Base-by-base conservation (phyloP, 2,113 vertebrate genomes). In the Falcunculus frontatus region DNA sequence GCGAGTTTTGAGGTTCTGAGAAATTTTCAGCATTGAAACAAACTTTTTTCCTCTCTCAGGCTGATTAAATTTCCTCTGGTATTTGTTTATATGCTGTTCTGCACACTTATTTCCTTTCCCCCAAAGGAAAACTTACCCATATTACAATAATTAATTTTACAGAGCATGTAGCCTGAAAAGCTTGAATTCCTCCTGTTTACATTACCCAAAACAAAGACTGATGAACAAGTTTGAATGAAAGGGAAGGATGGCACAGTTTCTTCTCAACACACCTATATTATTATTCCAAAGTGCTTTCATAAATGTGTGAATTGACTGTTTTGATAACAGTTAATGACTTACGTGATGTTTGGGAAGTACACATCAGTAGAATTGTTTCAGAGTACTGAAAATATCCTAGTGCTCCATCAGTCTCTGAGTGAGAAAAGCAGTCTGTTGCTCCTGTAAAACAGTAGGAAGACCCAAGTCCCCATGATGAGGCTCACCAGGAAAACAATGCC, bases 51-150 rank as follows among this genome's bases (percentile, higher is more conserved):
- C 87, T 57, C 91, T 94, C 53, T 96, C 77, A 53, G 68, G 55
- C 39, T 95, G 59, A 80, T 89, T 91, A 75, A 95, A 87, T 62
- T 76, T 97, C 52, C 62, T 91, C 30, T 64, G 60, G 7, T 87
- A 77, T 52, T 93, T 56, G 15, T 94, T 96, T 46, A 39, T 59
- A 63, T 95, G 83, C 18, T 75, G 35, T 83, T 96, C 72, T 77
- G 93, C n/a, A 60, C 33, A 17, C 62, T 70, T 25, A 76, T 94
- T 97, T 70, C 89, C 84, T 46, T 33, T 87, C 30, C 72, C 63
- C 29, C 75, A 90, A 76, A 94, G 63, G 79, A 96, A 94, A 72
- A 9, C 75, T 85, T 47, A 94, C 56, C 46, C 68, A 21, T 41
- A 86, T 57, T 77, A 60, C 5, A 13, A 86, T 25, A 85, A 75